Conservation (phyloP, 1,140 invertebrate genomes). For the Cataglyphis hispanica region DNA sequence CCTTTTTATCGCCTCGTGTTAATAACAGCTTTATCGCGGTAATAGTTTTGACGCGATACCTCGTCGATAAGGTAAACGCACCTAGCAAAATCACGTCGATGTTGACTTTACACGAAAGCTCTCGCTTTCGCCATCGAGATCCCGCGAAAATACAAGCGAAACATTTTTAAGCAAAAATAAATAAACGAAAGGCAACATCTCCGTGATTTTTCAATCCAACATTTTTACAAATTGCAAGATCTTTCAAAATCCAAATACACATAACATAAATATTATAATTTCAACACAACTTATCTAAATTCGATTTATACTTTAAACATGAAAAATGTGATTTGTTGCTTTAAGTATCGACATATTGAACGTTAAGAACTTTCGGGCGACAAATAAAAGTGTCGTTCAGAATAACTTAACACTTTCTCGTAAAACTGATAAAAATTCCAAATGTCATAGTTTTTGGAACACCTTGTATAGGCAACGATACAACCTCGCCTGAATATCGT, state of each 20-base stretch:
- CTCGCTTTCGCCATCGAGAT: constrained; percentile 24
- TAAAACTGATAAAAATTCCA: neutral
- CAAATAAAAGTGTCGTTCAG: neutral
- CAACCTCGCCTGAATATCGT: constrained; percentile 33
- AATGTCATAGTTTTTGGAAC: neutral
- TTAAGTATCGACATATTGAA: neutral
- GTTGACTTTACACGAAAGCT: constrained; percentile 54
- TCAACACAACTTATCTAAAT: neutral
- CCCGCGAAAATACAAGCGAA: no score
- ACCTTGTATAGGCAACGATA: constrained; percentile 5
- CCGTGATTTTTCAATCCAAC: neutral
- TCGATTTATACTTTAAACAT: no score
- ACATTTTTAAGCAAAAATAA: no score
- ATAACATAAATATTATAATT: neutral
- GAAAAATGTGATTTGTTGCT: neutral
- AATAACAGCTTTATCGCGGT: constrained; percentile 64
- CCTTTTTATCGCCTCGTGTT: constrained; percentile 40
- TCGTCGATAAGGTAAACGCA: constrained; percentile 67
- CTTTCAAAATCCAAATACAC: neutral
- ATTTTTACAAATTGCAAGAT: neutral
- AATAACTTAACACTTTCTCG: neutral
- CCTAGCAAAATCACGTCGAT: constrained; percentile 31
- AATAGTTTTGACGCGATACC: constrained; percentile 70
- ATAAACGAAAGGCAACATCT: no score
- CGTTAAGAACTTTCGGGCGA: neutral